Base-by-base conservation (phyloP, 2,888 invertebrate genomes). In the Malacosoma neustria region DNA sequence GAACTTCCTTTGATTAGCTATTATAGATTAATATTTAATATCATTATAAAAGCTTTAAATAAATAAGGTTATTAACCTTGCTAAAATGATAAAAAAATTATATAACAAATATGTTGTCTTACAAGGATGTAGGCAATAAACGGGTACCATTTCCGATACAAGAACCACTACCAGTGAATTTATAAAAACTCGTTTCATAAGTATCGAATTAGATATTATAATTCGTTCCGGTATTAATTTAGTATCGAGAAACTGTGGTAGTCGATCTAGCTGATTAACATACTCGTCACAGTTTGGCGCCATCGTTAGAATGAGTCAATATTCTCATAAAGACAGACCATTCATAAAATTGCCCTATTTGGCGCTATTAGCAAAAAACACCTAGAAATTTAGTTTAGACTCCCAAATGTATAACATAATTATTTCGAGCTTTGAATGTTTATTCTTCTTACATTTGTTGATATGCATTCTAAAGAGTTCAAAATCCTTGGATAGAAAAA, bases 111-210 rank as follows among this genome's bases (percentile, higher is more conserved):
- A 58, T 58, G 51, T 54, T 54, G 49, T 51, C 62, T 52, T 54
- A 53, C 43, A 59, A 65, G 71, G 69, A 67, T 69, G 66, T 59
- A 56, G 54, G 48, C 53, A 57, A 61, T 54, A 64, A 72, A 76
- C 76, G 63, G 74, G 74, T 75, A 67, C 56, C 59, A 63, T 68
- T 72, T 77, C 77, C 77, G 72, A 72, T 56, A 53, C 51, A 50
- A 54, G 54, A 53, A 49, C 58, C 56, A 48, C 54, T 50, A 49
- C 54, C 48, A 53, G 41, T 46, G 55, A 48, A 44, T 40, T 47
- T 46, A 57, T 57, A 68, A 66, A 63, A 66, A 67, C 65, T 52
- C 45, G 61, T 38, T 49, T 46, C 50, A 54, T 55, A 62, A 60
- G 52, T 45, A 55, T 22, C 29, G 34, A 30, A 38, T 34, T 49